Conservation (phyloP, 2,797 vertebrate genomes). For the Siniperca scherzeri region DNA sequence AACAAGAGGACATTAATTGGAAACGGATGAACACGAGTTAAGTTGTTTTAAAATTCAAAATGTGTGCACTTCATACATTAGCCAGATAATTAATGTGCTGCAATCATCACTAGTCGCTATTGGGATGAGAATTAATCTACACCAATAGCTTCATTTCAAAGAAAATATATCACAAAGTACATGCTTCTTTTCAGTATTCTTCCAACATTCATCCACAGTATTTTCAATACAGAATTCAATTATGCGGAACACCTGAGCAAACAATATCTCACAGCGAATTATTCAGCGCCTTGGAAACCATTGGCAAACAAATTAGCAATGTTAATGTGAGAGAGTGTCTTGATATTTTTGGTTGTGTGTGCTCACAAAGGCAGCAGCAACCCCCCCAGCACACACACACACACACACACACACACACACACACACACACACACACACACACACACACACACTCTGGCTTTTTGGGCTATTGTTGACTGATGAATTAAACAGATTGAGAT, state of each 20-base stretch:
- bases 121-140: constrained; percentile 77
- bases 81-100: constrained; percentile 74
- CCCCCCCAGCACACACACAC: not conserved
- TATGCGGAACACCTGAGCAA: constrained; percentile 88
- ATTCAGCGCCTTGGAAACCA: constrained; percentile 82
- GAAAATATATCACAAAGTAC: constrained; percentile 77
- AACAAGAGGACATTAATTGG: constrained; percentile 75
- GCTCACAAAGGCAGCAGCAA: constrained; percentile 73
- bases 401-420: no score
- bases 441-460: constrained; percentile 24
- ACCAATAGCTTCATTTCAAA: constrained; percentile 73
- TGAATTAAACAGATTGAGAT: constrained; percentile 83
- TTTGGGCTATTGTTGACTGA: constrained; percentile 78
- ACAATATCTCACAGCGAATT: constrained; percentile 87
- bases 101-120: constrained; percentile 71
- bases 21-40: constrained; percentile 72
- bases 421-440: no score
- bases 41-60: constrained; percentile 77
- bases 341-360: constrained; percentile 83
- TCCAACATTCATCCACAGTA: constrained; percentile 75
- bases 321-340: constrained; percentile 85
- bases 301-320: constrained; percentile 86
- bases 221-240: constrained; percentile 87
- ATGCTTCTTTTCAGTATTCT: constrained; percentile 76
- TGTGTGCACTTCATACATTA: constrained; percentile 70